Evolutionary conservation across 1,140 invertebrate species (phyloP).

Genomic region (Asobara japonica): DNA sequence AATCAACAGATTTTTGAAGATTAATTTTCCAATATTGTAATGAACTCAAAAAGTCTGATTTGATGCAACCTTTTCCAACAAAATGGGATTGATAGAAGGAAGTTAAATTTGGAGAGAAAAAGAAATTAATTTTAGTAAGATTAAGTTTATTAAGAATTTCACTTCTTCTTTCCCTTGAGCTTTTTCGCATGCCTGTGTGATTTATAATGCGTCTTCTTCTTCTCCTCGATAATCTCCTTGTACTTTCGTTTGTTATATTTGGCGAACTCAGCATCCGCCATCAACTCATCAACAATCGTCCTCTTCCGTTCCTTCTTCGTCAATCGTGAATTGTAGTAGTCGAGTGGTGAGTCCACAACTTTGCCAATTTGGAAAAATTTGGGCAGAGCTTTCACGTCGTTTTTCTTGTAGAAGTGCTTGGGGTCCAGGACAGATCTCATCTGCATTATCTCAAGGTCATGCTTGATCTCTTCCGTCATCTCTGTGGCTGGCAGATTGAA

Average conservation of each 20-base stretch:
- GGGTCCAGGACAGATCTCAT: constrained; percentile 94
- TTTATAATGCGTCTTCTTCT: constrained; percentile 71
- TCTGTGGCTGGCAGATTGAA: constrained; percentile 88
- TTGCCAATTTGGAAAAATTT: constrained; percentile 90
- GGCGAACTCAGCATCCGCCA: constrained; percentile 88
- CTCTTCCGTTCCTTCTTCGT: constrained; percentile 87
- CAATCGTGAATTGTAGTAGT: constrained; percentile 79
- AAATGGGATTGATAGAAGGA: too few relatives aligned
- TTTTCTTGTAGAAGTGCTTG: constrained; percentile 94
- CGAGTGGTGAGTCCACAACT: constrained; percentile 77
- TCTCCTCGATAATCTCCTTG: constrained; percentile 79
- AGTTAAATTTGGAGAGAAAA: too few relatives aligned
- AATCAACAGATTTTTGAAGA: too few relatives aligned
- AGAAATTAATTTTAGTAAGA: too few relatives aligned
- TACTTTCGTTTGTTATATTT: constrained; percentile 88
- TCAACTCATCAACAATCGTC: constrained; percentile 91
- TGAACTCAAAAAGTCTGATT: too few relatives aligned
- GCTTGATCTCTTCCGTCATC: constrained; percentile 85
- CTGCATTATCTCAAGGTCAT: constrained; percentile 87
- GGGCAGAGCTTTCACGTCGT: constrained; percentile 84
- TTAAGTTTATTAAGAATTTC: too few relatives aligned
- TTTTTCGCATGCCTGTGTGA: constrained; percentile 67
- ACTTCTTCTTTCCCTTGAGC: constrained; percentile 66
- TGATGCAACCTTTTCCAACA: too few relatives aligned
- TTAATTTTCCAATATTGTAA: too few relatives aligned